Conservation (phyloP, 1,140 invertebrate species). For the Spodoptera frugiperda region DNA sequence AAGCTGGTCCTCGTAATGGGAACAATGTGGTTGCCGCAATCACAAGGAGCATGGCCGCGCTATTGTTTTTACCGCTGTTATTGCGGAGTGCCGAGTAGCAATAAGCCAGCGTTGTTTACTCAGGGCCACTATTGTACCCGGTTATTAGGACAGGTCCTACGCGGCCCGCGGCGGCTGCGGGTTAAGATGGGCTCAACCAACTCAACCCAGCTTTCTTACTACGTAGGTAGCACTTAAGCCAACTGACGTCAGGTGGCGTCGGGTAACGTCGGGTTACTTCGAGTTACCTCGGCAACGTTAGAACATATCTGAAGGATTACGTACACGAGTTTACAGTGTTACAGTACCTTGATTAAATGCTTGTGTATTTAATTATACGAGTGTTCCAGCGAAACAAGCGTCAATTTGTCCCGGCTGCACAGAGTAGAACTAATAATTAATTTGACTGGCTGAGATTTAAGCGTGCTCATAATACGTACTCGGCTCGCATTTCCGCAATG, state of each 20-base stretch:
- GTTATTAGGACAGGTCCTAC: slow-evolving; percentile 75
- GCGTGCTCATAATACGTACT: slow-evolving; percentile 35
- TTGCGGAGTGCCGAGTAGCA: slow-evolving; percentile 73
- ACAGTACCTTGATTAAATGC: slow-evolving; percentile 41
- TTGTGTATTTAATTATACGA: slow-evolving; percentile 45
- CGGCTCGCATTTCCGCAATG: slow-evolving; percentile 38
- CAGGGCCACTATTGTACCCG: slow-evolving; percentile 73
- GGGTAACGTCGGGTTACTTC: slow-evolving; percentile 24
- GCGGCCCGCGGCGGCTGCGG: slow-evolving; percentile 57
- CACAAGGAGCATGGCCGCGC: slow-evolving; percentile 65
- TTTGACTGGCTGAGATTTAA: slow-evolving; percentile 49
- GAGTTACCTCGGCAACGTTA: slow-evolving; percentile 27
- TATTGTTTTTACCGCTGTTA: slow-evolving; percentile 77
- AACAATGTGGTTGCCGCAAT: slow-evolving; percentile 69
- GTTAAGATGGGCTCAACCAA: slow-evolving; percentile 63
- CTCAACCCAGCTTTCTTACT: slow-evolving; percentile 55
- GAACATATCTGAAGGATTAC: slow-evolving; percentile 42
- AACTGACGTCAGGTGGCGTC: slow-evolving; percentile 35
- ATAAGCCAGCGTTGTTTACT: slow-evolving; percentile 75
- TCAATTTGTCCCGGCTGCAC: slow-evolving; percentile 46
- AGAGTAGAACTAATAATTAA: slow-evolving; percentile 46
- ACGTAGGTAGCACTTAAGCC: slow-evolving; percentile 55
- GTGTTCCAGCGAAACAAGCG: slow-evolving; percentile 41
- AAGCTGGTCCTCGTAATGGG: slow-evolving; percentile 58
- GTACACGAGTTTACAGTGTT: slow-evolving; percentile 23